Base-by-base conservation (phyloP, 2,797 vertebrate genomes). In the Anabas testudineus region DNA sequence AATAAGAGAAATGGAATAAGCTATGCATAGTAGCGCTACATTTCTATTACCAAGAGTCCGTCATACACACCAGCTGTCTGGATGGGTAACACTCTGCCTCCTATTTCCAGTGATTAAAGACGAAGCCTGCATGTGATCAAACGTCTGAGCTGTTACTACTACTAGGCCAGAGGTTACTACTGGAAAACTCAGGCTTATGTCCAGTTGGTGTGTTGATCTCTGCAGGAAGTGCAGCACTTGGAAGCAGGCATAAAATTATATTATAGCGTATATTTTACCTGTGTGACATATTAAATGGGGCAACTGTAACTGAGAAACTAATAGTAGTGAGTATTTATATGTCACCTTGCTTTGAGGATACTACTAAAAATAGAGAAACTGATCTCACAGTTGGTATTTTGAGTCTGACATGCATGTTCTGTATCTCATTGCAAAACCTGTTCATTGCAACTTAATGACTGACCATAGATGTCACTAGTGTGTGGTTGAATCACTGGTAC, bases 91-190 rank as follows among this genome's bases (percentile, higher is more conserved):
- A 56, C 41, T 41, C 5, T 22, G 34, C 56, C 24, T 74, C 51
- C 37, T 65, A 64, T 67, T 78, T 84, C 64, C 78, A 71, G 15
- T 47, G 39, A 72, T 21, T 78, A 83, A 81, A 90, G 84, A 77
- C 57, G 36, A 74, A 83, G 51, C 86, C 78, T 67, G 78, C 72
- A 47, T 74, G 80, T 59, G 68, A 74, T 76, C 48, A 59, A 81
- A 74, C 2, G 3, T 60, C 51, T 9, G 28, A 57, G 49, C 52
- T 68, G 21, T 80, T 54, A 30, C 71, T 71, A 60, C 58, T 61
- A 79, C 61, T 72, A 34, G 63, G 64, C 62, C 42, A 78, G 59
- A 84, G 76, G 74, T 58, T 79, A 82, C 63, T 14, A 72, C 53
- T 62, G 57, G 30, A 83, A 71, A 69, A 54, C 16, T 8, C 21